phyloP scores from a whole-genome alignment of 2,888 invertebrate genomes.

The Ypsolopha sequella region DNA sequence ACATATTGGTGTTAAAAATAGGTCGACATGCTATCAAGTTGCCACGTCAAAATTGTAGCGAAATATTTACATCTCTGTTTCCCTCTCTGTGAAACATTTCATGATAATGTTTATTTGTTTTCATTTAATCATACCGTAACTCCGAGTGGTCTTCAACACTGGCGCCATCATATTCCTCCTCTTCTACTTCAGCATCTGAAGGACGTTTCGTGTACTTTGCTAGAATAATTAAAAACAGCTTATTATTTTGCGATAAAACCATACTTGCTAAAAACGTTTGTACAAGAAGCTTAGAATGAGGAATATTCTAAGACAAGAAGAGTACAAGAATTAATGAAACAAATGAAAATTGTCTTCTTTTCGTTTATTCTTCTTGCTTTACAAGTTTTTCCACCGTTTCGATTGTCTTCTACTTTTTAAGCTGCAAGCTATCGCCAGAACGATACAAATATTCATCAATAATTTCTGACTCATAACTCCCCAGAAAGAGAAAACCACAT shows the following conservation, averaged over 20 bases:
- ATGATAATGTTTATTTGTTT: background rate
- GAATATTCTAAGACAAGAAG: too few relatives aligned
- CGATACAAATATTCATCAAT: too few relatives aligned
- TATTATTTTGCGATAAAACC: too few relatives aligned
- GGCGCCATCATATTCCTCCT: conserved; percentile 13
- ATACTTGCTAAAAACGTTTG: too few relatives aligned
- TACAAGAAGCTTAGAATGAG: too few relatives aligned
- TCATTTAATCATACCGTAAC: background rate
- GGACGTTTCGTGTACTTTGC: too few relatives aligned
- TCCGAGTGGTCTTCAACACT: conserved; percentile 5
- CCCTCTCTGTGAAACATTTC: background rate
- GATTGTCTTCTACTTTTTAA: background rate
- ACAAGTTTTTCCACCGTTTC: background rate
- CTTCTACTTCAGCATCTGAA: conserved; percentile 16
- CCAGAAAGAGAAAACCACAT: too few relatives aligned
- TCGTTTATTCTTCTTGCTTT: background rate
- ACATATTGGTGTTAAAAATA: too few relatives aligned
- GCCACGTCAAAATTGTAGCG: too few relatives aligned
- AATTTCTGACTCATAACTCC: too few relatives aligned
- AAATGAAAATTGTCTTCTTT: background rate
- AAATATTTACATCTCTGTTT: background rate
- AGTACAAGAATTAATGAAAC: background rate
- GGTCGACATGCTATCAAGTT: too few relatives aligned
- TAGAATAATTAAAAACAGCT: too few relatives aligned
- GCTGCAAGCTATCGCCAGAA: conserved; percentile 2